These are phyloP conservation scores for Serranus cabrilla DNA, from an alignment of 2,797 vertebrate genomes.

Conservation along the genomic window DNA sequence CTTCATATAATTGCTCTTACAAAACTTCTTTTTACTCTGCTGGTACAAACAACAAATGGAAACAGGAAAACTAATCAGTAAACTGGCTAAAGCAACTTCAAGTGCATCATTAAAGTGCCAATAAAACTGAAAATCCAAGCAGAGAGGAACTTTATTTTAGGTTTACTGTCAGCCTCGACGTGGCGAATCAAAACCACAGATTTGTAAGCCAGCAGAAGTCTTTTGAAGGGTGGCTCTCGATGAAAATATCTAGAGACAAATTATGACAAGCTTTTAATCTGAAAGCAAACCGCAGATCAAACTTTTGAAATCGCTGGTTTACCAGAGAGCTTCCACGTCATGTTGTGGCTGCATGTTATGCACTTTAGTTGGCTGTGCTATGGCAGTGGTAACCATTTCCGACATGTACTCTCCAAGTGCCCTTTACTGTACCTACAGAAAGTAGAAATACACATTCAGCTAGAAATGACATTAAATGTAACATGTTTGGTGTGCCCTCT, in stretches of 20 bases:
- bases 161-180: background rate
- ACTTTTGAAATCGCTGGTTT: constrained; percentile 14
- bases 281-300: background rate
- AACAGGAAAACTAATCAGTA: constrained; percentile 2
- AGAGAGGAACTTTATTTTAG: background rate
- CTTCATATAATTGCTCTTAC: constrained; percentile 44
- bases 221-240: constrained; percentile 8
- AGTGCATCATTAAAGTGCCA: background rate
- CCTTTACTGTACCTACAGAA: background rate
- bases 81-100: background rate
- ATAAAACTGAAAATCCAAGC: background rate
- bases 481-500: background rate
- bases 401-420: background rate
- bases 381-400: background rate
- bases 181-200: constrained; percentile 5
- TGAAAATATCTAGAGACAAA: constrained; percentile 6
- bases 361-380: background rate
- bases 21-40: constrained; percentile 9
- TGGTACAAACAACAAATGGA: constrained; percentile 13
- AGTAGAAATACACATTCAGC: background rate
- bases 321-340: constrained; percentile 5
- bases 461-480: background rate
- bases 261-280: constrained; percentile 22
- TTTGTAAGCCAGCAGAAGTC: background rate
- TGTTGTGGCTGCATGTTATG: background rate